A percentile compares a stretch with the other conserved stretches of the same genome.
Conservation (phyloP, 2,113 vertebrate genomes). For the Rutilus rutilus region DNA sequence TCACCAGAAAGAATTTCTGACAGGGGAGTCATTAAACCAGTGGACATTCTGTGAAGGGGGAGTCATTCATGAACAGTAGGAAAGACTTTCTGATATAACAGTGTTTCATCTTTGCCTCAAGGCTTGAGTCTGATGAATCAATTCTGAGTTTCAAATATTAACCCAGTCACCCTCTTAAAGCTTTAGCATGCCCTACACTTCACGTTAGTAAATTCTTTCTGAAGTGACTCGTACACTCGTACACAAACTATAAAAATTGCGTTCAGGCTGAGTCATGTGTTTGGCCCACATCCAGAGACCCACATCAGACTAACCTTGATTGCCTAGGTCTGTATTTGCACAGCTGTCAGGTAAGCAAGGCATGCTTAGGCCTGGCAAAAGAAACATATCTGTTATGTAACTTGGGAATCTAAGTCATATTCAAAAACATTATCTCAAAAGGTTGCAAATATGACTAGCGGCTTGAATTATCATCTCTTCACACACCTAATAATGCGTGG, state of each 20-base stretch:
- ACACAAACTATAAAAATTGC: conserved; percentile 56
- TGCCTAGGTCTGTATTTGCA: conserved; percentile 74
- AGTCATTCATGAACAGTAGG: conserved; percentile 16
- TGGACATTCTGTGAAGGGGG: conserved; percentile 44
- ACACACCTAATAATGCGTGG: not conserved
- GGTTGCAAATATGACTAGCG: not conserved
- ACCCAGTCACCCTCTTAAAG: not conserved
- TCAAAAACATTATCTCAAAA: not conserved
- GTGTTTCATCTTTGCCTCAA: not conserved
- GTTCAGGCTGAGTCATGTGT: conserved; percentile 54
- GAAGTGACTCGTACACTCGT: conserved; percentile 54
- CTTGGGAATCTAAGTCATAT: not conserved
- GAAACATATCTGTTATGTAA: conserved; percentile 31
- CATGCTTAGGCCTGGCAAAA: conserved; percentile 47
- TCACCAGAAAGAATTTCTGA: conserved; percentile 64
- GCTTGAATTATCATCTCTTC: not conserved
- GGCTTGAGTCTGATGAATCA: conserved; percentile 20
- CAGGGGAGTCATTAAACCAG: conserved; percentile 60
- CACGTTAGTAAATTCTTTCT: conserved; percentile 43
- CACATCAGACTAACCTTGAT: conserved; percentile 71
- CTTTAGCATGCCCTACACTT: conserved; percentile 44
- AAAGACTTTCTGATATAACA: not conserved
- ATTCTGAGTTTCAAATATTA: conserved; percentile 19
- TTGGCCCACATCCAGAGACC: conserved; percentile 59
- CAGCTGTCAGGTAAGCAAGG: conserved; percentile 73